These are phyloP conservation scores for Plagiodera versicolora DNA, from an alignment of 2,888 invertebrate genomes.

Conservation along the genomic window DNA sequence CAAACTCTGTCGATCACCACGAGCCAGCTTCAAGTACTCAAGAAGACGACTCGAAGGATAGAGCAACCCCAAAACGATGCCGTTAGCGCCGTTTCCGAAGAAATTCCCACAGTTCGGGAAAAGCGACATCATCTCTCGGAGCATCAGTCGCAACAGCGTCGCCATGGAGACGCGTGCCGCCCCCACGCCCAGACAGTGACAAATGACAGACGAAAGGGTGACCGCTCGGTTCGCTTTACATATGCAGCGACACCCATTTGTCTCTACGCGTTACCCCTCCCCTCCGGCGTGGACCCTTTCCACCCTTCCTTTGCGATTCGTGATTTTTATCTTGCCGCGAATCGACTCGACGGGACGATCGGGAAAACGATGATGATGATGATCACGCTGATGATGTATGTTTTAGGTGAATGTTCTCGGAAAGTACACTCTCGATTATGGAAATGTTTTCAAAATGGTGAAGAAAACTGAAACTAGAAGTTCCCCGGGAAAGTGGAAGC, in stretches of 20 bases:
- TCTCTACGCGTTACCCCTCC: conserved; percentile 44
- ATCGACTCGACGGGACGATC: neutral
- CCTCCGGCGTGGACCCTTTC: neutral
- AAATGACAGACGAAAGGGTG: conserved; percentile 57
- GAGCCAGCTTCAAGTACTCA: no score
- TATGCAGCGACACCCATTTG: conserved; percentile 58
- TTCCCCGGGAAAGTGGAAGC: no score
- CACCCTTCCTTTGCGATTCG: neutral
- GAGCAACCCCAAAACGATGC: no score
- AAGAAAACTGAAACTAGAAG: no score
- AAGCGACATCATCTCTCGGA: neutral
- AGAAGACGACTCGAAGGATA: no score
- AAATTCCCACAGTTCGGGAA: neutral
- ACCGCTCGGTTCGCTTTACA: conserved; percentile 56
- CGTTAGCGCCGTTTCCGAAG: no score
- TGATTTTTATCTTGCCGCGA: neutral
- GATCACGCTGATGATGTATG: no score
- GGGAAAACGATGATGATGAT: neutral
- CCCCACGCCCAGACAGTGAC: conserved; percentile 55
- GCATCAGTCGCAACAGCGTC: conserved; percentile 34
- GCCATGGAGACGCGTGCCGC: conserved; percentile 51
- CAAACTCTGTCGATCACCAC: no score
- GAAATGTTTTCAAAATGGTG: no score
- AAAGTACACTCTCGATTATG: no score
- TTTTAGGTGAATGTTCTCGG: no score